Evolutionary conservation across 1,140 invertebrate species (phyloP).

Genomic region (Trichomalopsis sarcophagae): DNA sequence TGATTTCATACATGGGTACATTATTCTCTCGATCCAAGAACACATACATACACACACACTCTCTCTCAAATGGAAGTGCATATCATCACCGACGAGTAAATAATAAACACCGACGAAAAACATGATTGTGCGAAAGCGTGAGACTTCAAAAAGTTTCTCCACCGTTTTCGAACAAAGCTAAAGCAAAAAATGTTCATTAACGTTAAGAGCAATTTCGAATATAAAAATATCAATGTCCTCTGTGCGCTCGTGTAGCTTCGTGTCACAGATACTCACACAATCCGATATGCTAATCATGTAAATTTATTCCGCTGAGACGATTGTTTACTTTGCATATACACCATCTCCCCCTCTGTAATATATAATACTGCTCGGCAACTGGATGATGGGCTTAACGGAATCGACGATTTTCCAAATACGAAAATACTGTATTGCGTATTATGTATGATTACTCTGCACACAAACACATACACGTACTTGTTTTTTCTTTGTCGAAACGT

Average conservation of each 20-base stretch:
- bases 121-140: not conserved
- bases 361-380: not conserved
- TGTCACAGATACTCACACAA: not conserved
- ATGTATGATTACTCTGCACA: too few relatives aligned
- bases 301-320: slow-evolving; percentile 25
- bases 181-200: slow-evolving; percentile 13
- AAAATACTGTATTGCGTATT: slow-evolving; percentile 8
- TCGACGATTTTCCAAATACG: slow-evolving; percentile 28
- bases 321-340: slow-evolving; percentile 25
- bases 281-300: slow-evolving; percentile 21
- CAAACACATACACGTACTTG: not conserved
- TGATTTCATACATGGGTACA: not conserved
- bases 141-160: not conserved
- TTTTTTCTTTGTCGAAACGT: not conserved
- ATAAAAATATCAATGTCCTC: slow-evolving; percentile 32
- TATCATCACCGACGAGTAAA: slow-evolving; percentile 16
- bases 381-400: slow-evolving; percentile 20
- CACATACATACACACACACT: not conserved
- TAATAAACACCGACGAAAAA: slow-evolving; percentile 15
- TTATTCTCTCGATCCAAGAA: not conserved
- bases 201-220: not conserved
- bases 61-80: not conserved
- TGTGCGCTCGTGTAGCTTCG: slow-evolving; percentile 2
- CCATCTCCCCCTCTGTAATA: too few relatives aligned
- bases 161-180: not conserved